Conservation (phyloP, 2,113 vertebrate species). For the Euleptes europaea region DNA sequence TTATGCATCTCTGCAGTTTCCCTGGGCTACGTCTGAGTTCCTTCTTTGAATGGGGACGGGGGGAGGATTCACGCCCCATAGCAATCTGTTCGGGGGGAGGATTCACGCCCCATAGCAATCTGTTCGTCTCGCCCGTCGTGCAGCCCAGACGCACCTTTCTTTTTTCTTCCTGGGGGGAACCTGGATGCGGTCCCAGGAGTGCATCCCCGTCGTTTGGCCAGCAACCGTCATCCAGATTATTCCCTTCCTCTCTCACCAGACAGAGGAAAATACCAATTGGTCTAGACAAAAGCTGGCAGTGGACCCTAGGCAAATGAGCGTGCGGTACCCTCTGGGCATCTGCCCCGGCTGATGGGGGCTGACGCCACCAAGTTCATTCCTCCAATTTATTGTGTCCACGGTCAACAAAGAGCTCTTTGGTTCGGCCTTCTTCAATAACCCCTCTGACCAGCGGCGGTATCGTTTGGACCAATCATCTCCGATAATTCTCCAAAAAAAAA, state of each 20-base stretch:
- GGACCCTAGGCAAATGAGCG: background rate
- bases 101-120: background rate
- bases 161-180: background rate
- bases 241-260: background rate
- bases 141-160: background rate
- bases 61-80: background rate
- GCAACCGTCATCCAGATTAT: background rate
- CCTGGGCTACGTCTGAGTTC: background rate
- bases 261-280: background rate
- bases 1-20: background rate
- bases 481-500: background rate
- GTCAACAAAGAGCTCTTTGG: background rate
- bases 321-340: background rate
- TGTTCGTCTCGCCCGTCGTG: background rate
- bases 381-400: background rate
- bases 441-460: background rate
- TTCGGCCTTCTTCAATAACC: background rate
- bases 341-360: background rate
- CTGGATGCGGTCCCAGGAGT: background rate
- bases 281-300: background rate
- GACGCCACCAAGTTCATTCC: background rate
- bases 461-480: background rate
- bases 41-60: background rate
- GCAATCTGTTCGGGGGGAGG: background rate
- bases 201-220: background rate